phyloP scores from a whole-genome alignment of 2,113 vertebrate genomes.

The Meles meles region DNA sequence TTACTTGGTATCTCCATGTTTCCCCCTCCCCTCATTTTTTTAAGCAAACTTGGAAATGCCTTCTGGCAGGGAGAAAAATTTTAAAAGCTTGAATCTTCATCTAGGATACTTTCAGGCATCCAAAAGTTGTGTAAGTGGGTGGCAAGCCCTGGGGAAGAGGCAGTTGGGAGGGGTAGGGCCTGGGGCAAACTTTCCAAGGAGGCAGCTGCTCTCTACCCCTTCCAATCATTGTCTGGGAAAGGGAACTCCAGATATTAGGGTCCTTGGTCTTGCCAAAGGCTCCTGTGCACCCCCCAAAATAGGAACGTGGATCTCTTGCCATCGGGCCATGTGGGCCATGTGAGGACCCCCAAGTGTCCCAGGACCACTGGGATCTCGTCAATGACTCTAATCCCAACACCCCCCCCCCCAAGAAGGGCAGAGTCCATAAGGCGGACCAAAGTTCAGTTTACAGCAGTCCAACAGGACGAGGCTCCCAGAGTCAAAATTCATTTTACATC shows the following conservation, averaged over 20 bases:
- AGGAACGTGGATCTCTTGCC: no score
- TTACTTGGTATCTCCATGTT: not conserved
- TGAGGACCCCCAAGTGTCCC: not conserved
- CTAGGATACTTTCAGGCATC: not conserved
- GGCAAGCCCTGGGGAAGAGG: not conserved
- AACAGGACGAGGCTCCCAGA: not conserved
- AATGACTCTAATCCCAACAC: accelerated
- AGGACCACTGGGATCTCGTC: not conserved
- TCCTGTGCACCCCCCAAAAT: no score
- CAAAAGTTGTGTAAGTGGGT: accelerated
- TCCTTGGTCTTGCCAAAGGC: not conserved
- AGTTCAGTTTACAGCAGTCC: not conserved
- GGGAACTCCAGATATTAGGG: not conserved
- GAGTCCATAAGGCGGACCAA: not conserved
- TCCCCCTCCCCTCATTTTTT: not conserved
- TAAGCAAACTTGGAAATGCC: not conserved
- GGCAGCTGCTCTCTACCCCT: not conserved
- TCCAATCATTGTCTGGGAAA: not conserved
- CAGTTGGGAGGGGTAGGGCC: not conserved
- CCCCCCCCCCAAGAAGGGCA: not conserved
- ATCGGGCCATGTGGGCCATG: accelerated
- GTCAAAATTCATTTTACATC: no score
- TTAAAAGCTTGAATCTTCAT: not conserved
- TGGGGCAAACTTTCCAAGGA: not conserved
- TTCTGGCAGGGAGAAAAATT: not conserved